Percentiles rank a stretch among this genome's conserved stretches.
These are phyloP conservation scores for Elephantulus edwardii DNA, from an alignment of 2,113 vertebrate genomes.

Conservation along the genomic window DNA sequence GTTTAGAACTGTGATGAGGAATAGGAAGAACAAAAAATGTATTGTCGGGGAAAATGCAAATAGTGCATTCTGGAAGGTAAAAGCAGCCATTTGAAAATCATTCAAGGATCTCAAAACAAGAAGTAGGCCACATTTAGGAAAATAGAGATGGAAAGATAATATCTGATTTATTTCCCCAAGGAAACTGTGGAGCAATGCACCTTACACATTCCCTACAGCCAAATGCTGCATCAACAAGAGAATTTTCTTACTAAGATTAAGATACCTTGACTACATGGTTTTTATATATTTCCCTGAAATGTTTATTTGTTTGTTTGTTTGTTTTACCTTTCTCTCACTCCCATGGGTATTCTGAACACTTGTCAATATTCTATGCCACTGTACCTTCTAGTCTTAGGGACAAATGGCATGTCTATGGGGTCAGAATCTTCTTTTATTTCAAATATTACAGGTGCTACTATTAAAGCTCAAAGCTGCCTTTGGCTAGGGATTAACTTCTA, in stretches of 20 bases:
- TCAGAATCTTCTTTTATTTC: background rate
- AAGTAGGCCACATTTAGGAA: conserved; percentile 13
- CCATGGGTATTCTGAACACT: background rate
- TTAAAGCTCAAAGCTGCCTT: background rate
- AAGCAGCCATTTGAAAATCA: conserved; percentile 36
- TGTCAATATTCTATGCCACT: no score
- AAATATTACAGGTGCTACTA: background rate
- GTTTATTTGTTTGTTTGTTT: background rate
- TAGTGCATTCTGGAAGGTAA: conserved; percentile 11
- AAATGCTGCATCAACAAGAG: background rate
- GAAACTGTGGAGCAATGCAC: background rate
- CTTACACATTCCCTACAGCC: background rate
- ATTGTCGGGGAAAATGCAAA: conserved; percentile 26
- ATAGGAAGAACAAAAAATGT: background rate
- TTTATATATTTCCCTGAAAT: background rate
- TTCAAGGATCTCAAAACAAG: background rate
- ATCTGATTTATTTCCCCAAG: background rate
- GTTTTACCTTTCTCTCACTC: background rate
- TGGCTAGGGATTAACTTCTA: background rate
- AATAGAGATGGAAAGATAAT: background rate
- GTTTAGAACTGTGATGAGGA: background rate
- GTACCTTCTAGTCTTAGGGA: background rate
- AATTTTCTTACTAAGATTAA: background rate
- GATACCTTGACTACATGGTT: background rate
- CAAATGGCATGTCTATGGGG: background rate